Base-by-base conservation (phyloP, 2,888 invertebrate species). In the Hypena proboscidalis region DNA sequence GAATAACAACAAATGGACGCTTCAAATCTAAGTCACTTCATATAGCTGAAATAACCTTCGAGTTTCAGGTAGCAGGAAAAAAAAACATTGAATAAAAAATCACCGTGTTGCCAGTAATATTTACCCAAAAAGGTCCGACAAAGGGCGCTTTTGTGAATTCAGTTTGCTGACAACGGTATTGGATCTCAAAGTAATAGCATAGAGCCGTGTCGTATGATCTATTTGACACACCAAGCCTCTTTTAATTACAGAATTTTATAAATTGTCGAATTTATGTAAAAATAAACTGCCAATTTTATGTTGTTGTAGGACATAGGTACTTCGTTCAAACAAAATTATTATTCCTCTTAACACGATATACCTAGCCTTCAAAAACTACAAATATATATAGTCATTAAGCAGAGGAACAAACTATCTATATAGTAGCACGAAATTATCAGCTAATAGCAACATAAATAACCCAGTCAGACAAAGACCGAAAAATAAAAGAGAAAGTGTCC, bases 401-500 rank as follows among this genome's bases (percentile, higher is more conserved):
- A n/a, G n/a, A n/a, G n/a, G n/a, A n/a, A n/a, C n/a, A n/a, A n/a
- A n/a, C n/a, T n/a, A n/a, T n/a, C n/a, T n/a, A n/a, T n/a, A n/a
- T n/a, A n/a, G n/a, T n/a, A n/a, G n/a, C n/a, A 15, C 7, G 14
- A 19, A 11, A 21, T 32, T 21, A 17, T 19, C 4, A 35, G 7
- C 15, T 17, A 22, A 30, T 13, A n/a, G 15, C n/a, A 1, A 15
- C 4, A 10, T 37, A 30, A 21, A 25, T 31, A 38, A 31, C 23
- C 4, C 9, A 13, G 19, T 5, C 17, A 23, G 25, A 26, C 8
- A 26, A 31, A 31, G 32, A 14, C 21, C 11, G 9, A 11, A 17
- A 15, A 27, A 27, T 33, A 9, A 56, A 61, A 54, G 57, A 60
- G 61, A 66, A 66, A 66, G 63, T 55, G 14, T 32, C 4, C n/a